Evolutionary conservation across 1,140 invertebrate genomes (phyloP).

Genomic region (Acromyrmex charruanus): DNA sequence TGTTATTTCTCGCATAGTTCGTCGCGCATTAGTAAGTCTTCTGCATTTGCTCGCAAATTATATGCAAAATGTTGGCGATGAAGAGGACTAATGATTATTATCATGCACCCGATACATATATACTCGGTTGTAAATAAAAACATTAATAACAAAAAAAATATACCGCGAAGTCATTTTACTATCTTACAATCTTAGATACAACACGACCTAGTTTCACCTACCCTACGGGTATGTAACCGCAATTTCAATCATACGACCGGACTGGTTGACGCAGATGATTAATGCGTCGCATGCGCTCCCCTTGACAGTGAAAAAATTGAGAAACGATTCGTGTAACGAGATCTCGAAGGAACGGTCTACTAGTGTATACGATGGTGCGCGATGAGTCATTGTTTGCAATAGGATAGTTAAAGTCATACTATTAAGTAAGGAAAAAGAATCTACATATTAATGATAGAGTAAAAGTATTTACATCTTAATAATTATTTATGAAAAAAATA

Average conservation of each 20-base stretch:
- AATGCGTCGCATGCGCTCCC: conserved; percentile 48
- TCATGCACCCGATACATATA: background rate
- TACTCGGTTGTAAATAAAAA: background rate
- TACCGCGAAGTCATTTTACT: conserved; percentile 24
- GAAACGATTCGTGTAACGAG: conserved; percentile 42
- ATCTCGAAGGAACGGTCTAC: conserved; percentile 31
- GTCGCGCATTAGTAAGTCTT: background rate
- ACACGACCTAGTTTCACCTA: conserved; percentile 43
- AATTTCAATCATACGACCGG: conserved; percentile 46
- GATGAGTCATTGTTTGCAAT: conserved; percentile 50
- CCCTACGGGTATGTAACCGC: conserved; percentile 43
- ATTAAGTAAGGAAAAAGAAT: background rate
- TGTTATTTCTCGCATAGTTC: conserved; percentile 11
- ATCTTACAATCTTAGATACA: conserved; percentile 59
- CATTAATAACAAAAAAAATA: background rate
- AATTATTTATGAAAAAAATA: background rate
- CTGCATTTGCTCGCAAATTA: conserved; percentile 13
- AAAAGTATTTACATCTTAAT: background rate
- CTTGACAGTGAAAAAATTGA: conserved; percentile 56
- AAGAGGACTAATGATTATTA: conserved; percentile 5
- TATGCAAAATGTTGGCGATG: background rate
- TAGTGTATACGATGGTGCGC: conserved; percentile 12
- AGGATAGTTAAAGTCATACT: background rate
- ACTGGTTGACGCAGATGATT: conserved; percentile 46
- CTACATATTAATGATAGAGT: background rate